Percentiles rank a stretch among this genome's conserved stretches.
Conservation (phyloP, 30 jellyfish, hydroid and myxozoan species). For the Turritopsis dohrnii region DNA sequence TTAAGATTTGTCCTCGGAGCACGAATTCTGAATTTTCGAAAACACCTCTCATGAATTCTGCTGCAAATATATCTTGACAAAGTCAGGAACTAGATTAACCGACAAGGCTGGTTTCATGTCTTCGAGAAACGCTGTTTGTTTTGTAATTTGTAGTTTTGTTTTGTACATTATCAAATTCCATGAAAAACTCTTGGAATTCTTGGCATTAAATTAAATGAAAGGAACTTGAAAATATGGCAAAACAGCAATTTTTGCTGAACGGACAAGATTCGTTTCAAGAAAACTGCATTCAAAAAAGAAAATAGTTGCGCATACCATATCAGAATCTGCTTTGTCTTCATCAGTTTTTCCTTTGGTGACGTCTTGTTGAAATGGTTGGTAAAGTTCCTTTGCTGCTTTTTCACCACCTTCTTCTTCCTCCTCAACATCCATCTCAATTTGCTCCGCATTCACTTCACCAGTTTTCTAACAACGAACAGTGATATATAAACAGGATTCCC, state of each 20-base stretch:
- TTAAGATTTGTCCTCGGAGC: too few species aligned
- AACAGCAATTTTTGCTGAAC: too few species aligned
- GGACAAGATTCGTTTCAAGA: too few species aligned
- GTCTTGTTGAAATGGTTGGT: slow-evolving; percentile 37
- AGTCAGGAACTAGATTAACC: too few species aligned
- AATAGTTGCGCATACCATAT: slow-evolving; percentile 15
- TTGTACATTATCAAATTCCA: background rate
- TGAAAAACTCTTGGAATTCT: too few species aligned
- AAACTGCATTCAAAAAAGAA: background rate
- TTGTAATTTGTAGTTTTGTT: background rate
- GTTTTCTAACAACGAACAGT: slow-evolving; percentile 9
- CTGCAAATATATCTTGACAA: too few species aligned
- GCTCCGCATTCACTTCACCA: slow-evolving; percentile 92
- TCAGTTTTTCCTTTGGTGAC: background rate
- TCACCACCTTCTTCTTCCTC: slow-evolving; percentile 78
- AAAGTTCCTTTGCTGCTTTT: slow-evolving; percentile 46
- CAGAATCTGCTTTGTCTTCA: slow-evolving; percentile 34
- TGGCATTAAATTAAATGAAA: too few species aligned
- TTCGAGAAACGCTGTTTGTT: too few species aligned
- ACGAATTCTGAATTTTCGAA: too few species aligned
- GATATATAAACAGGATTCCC: background rate
- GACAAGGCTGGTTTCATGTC: too few species aligned
- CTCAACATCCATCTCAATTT: slow-evolving; percentile 94
- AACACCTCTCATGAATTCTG: too few species aligned
- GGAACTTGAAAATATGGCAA: too few species aligned